Conservation (phyloP, 2,113 vertebrate genomes). For the Verasper variegatus region DNA sequence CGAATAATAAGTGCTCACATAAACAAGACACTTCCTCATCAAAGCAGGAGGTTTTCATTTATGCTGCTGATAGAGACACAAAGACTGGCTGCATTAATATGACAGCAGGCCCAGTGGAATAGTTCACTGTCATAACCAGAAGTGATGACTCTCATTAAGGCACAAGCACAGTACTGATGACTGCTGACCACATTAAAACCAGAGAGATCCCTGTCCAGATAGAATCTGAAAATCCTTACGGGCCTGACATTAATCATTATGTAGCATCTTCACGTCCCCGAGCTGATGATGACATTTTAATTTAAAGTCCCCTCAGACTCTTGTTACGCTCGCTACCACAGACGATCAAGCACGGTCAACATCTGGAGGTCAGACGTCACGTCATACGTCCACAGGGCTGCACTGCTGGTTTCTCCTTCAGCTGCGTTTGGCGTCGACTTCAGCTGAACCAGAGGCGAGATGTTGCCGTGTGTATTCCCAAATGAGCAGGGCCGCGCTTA, state of each 20-base stretch:
- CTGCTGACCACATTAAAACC: slow-evolving; percentile 4
- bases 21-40: slow-evolving; percentile 17
- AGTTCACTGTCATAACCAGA: slow-evolving; percentile 45
- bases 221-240: background rate
- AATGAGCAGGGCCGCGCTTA: slow-evolving; percentile 95
- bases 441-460: slow-evolving; percentile 51
- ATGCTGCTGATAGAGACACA: slow-evolving; percentile 11
- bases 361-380: background rate
- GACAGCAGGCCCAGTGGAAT: slow-evolving; percentile 35
- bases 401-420: slow-evolving; percentile 18
- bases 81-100: slow-evolving; percentile 32
- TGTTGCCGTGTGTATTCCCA: slow-evolving; percentile 97
- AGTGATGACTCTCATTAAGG: slow-evolving; percentile 40
- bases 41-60: slow-evolving; percentile 8
- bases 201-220: background rate
- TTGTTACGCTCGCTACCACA: background rate
- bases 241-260: background rate
- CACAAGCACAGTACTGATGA: slow-evolving; percentile 2
- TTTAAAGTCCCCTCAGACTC: background rate
- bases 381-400: background rate
- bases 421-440: background rate
- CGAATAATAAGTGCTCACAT: slow-evolving; percentile 29
- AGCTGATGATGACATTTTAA: background rate
- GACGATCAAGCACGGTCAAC: background rate
- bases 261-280: background rate